Base-by-base conservation (phyloP, 2,888 invertebrate species). In the Linyphia triangularis region DNA sequence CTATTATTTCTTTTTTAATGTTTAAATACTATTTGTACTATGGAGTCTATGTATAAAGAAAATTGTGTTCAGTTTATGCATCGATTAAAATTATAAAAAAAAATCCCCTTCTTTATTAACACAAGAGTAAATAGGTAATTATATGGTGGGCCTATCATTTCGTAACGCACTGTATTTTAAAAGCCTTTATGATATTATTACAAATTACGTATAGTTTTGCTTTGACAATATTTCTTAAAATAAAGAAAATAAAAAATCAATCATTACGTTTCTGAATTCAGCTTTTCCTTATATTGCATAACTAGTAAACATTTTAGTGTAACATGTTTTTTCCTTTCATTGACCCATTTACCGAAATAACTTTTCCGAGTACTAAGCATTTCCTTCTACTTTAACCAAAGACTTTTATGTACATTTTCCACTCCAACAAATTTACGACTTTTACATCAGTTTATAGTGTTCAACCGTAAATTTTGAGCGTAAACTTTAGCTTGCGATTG, bases 391-490 rank as follows among this genome's bases (percentile, higher is more conserved):
- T 43, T 43, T 16, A 24, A 43, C 70, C 40, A 70, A 73, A 65
- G 65, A 65, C 73, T 83, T 83, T 83, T 83, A 83, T 83, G 83
- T 83, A 83, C 83, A 83, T 83, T 83, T 83, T 83, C 83, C 83
- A 83, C 83, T 73, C 73, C 73, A 83, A 83, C 65, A 83, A 83
- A 83, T 83, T 83, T 83, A 83, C 83, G 83, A 83, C 83, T 83
- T 83, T 83, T 83, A 83, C 83, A 83, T 83, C 83, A 59, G 73
- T 83, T 83, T 83, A 83, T 65, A 73, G 83, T 75, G 83, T 67
- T 83, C 73, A 83, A 75, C 73, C 83, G 83, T 83, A 83, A 83
- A 75, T 83, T 83, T 83, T 73, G 73, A 83, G 65, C 73, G 73
- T 83, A 83, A 83, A 83, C 69, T 75, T 83, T 65, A 51, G 65